phyloP scores from a whole-genome alignment of 1,140 invertebrate species.

The Sogatella furcifera region DNA sequence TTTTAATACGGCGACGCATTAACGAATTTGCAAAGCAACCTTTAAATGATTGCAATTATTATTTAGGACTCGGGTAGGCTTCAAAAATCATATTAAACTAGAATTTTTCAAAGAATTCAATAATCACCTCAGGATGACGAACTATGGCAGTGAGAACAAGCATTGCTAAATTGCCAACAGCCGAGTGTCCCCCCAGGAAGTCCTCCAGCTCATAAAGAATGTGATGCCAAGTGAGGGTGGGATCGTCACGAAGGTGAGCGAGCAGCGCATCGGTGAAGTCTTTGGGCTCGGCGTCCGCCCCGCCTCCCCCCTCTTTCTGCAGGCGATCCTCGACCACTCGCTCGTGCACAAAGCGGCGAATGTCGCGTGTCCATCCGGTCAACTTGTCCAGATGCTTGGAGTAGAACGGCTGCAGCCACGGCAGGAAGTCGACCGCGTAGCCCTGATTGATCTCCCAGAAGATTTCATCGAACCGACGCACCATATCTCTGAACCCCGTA shows the following conservation, averaged over 20 bases:
- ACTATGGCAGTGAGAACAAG: constrained; percentile 56
- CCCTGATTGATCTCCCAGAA: constrained; percentile 86
- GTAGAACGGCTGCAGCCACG: constrained; percentile 65
- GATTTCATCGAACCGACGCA: constrained; percentile 67
- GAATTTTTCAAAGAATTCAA: too few species aligned
- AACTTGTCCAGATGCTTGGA: constrained; percentile 53
- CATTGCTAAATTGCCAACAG: constrained; percentile 72
- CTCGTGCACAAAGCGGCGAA: constrained; percentile 61
- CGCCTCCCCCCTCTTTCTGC: constrained; percentile 19
- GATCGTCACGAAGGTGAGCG: constrained; percentile 49
- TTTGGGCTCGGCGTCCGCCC: constrained; percentile 28
- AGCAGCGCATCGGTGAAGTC: constrained; percentile 68
- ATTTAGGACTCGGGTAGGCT: too few species aligned
- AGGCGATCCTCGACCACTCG: constrained; percentile 48
- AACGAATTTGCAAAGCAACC: too few species aligned
- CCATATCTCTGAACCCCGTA: constrained; percentile 47
- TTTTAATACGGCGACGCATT: too few species aligned
- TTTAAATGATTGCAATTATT: too few species aligned
- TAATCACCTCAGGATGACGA: constrained; percentile 46
- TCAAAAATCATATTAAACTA: too few species aligned
- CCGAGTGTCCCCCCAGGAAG: constrained; percentile 77
- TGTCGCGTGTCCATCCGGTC: constrained; percentile 49
- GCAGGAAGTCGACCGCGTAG: constrained; percentile 75
- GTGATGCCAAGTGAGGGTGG: constrained; percentile 49
- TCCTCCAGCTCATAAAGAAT: constrained; percentile 74